Conservation (phyloP, 2,797 vertebrate genomes). For the Malacoraja senta region DNA sequence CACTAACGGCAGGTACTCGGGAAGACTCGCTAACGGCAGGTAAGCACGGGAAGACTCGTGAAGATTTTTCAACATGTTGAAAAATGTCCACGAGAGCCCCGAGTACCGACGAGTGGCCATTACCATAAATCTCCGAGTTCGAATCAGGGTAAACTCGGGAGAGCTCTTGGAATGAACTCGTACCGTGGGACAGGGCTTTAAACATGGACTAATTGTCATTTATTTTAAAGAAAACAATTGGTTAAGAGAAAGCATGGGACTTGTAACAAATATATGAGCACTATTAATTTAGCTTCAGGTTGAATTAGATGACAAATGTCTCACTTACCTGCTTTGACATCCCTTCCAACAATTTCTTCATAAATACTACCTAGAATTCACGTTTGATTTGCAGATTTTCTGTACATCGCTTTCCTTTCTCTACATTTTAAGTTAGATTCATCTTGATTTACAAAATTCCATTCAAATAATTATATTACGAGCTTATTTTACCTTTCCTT, state of each 20-base stretch:
- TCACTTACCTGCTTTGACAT: neutral
- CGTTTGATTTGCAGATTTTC: neutral
- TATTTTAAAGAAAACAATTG: neutral
- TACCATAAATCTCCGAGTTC: too few relatives aligned
- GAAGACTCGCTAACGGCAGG: too few relatives aligned
- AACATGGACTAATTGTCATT: neutral
- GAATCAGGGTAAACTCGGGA: too few relatives aligned
- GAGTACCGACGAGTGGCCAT: too few relatives aligned
- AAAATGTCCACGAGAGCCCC: too few relatives aligned
- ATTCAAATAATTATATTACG: neutral
- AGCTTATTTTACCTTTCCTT: neutral
- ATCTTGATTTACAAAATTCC: neutral
- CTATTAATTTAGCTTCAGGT: neutral
- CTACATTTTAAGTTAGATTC: neutral
- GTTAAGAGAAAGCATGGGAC: neutral
- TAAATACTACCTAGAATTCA: neutral
- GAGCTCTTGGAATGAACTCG: too few relatives aligned
- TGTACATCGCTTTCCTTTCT: neutral
- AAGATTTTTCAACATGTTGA: too few relatives aligned
- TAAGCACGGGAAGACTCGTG: too few relatives aligned
- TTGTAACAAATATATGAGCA: neutral
- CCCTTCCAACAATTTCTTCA: neutral
- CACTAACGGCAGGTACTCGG: too few relatives aligned
- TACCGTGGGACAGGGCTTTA: too few relatives aligned
- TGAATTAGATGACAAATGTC: neutral